These are phyloP conservation scores for Sebastes diaconus DNA, from an alignment of 2,797 vertebrate species.

Conservation along the genomic window DNA sequence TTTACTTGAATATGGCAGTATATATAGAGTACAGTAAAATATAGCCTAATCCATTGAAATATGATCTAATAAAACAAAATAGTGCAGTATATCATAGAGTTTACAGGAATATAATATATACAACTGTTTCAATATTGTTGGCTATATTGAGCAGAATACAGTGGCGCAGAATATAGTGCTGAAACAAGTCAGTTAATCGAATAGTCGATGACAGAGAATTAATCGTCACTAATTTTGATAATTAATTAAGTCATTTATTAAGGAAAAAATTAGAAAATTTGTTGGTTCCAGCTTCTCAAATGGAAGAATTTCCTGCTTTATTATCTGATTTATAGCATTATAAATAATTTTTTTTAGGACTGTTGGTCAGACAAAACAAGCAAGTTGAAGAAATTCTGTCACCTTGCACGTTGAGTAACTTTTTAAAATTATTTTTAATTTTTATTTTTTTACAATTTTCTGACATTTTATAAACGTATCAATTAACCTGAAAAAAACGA, in stretches of 20 bases:
- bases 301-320: neutral
- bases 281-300: neutral
- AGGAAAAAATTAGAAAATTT: neutral
- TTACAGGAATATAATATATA: neutral
- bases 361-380: neutral
- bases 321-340: neutral
- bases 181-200: neutral
- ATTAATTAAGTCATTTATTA: neutral
- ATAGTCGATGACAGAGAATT: neutral
- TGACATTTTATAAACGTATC: neutral
- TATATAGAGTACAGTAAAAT: neutral
- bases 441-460: neutral
- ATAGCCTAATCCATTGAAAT: neutral
- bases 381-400: neutral
- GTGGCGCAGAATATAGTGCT: neutral
- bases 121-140: neutral
- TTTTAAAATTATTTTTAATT: rapidly evolving
- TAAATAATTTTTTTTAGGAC: neutral
- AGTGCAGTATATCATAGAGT: neutral
- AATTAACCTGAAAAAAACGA: neutral
- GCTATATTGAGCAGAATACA: neutral
- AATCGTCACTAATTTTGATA: neutral
- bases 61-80: neutral
- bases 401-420: no score
- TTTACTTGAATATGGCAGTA: neutral